These are phyloP conservation scores for Polia nebulosa DNA, from an alignment of 2,888 invertebrate genomes.

Conservation along the genomic window DNA sequence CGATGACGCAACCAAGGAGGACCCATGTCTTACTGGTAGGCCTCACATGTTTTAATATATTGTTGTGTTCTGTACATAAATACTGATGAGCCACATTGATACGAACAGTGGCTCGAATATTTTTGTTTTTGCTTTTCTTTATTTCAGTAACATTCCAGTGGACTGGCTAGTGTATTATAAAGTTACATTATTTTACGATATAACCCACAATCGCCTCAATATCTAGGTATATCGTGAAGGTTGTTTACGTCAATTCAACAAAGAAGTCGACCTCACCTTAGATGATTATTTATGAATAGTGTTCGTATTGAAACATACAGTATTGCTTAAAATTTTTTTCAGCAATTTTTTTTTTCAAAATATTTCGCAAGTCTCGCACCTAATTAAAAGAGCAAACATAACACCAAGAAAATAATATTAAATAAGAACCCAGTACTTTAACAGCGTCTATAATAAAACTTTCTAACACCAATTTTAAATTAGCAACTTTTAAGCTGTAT, in stretches of 20 bases:
- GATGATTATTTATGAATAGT: background rate
- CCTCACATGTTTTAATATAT: constrained; percentile 56
- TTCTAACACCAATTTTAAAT: constrained; percentile 58
- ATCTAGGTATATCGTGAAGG: background rate
- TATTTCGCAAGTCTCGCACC: too few relatives aligned
- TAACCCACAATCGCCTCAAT: background rate
- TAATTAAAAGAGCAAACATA: constrained; percentile 27
- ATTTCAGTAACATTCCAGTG: background rate
- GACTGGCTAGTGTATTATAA: background rate
- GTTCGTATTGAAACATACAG: too few relatives aligned
- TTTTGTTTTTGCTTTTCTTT: background rate
- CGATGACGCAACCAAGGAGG: constrained; percentile 88
- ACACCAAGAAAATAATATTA: constrained; percentile 34
- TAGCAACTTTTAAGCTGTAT: constrained; percentile 55
- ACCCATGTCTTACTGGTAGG: constrained; percentile 90
- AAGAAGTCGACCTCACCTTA: background rate
- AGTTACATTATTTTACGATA: background rate
- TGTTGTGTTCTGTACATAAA: background rate
- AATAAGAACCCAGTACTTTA: constrained; percentile 26
- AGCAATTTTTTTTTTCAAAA: too few relatives aligned
- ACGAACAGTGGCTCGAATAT: background rate
- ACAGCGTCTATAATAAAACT: constrained; percentile 48
- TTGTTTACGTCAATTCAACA: background rate
- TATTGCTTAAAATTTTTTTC: too few relatives aligned
- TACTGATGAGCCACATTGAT: background rate